Evolutionary conservation across 1,140 invertebrate species (phyloP).

Genomic region (Ephestia elutella): DNA sequence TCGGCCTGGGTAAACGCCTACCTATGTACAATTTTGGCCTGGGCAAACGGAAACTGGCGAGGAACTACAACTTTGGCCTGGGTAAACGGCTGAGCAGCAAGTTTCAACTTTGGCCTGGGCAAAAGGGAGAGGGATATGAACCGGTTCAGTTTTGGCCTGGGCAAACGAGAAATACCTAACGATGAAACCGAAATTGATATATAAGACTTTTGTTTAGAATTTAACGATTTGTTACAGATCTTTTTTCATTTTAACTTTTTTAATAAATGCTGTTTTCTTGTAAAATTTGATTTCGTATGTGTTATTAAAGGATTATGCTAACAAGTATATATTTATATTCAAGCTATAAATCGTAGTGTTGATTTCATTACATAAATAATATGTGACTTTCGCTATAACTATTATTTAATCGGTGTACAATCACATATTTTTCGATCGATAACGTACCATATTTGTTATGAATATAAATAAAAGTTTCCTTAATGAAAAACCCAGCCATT

Average conservation of each 20-base stretch:
- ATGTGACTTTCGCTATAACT: too few relatives aligned
- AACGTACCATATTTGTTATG: too few relatives aligned
- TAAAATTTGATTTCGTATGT: too few relatives aligned
- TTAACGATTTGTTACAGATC: conserved; percentile 39
- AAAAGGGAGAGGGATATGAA: conserved; percentile 59
- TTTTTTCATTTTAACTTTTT: conserved; percentile 8
- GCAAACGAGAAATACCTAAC: conserved; percentile 41
- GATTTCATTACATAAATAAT: too few relatives aligned
- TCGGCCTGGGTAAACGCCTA: conserved; percentile 61
- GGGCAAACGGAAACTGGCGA: conserved; percentile 60
- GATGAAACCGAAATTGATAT: conserved; percentile 52
- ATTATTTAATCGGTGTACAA: too few relatives aligned
- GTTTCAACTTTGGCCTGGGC: conserved; percentile 63
- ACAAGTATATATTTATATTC: too few relatives aligned
- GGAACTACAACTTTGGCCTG: conserved; percentile 60
- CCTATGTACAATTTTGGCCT: conserved; percentile 61
- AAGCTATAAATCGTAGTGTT: too few relatives aligned
- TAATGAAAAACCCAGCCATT: conserved; percentile 45
- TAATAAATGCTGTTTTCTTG: too few relatives aligned
- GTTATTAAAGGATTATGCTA: too few relatives aligned
- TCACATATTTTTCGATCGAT: too few relatives aligned
- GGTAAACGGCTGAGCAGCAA: conserved; percentile 61
- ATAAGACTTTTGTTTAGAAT: conserved; percentile 27
- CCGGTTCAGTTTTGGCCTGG: conserved; percentile 64
- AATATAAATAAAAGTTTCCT: conserved; percentile 23